A percentile compares a stretch with the other conserved stretches of the same genome.
These are phyloP conservation scores for Coenonympha arcania DNA, from an alignment of 2,888 invertebrate genomes.

Conservation along the genomic window DNA sequence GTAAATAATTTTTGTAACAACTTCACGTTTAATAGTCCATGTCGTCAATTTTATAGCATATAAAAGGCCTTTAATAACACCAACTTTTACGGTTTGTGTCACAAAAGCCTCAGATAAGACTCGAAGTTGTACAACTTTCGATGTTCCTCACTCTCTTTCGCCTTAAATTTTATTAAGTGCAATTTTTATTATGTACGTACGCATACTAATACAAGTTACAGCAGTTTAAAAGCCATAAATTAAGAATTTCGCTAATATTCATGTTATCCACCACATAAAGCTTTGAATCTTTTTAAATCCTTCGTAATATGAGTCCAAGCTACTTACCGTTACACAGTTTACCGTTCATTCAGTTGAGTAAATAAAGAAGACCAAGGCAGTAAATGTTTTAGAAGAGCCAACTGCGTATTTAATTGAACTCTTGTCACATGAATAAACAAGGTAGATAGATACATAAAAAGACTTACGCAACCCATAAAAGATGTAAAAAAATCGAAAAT, in stretches of 20 bases:
- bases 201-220: slow-evolving; percentile 1
- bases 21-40: background rate
- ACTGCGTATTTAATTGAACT: no score
- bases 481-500: no score
- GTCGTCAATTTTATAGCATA: background rate
- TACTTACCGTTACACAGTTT: background rate
- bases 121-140: background rate
- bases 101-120: background rate
- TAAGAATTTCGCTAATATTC: background rate
- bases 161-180: background rate
- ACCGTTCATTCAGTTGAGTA: background rate
- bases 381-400: no score
- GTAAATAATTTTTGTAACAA: background rate
- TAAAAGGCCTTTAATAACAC: background rate
- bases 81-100: background rate
- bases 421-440: no score
- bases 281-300: background rate
- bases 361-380: background rate
- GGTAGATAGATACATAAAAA: no score
- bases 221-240: background rate
- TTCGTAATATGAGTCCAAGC: background rate
- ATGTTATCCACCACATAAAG: background rate
- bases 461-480: no score
- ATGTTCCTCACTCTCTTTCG: background rate
- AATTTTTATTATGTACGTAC: background rate